Percentiles rank a stretch among this genome's conserved stretches.
Conservation (phyloP, 2,113 vertebrate genomes). For the Eulemur rufifrons region DNA sequence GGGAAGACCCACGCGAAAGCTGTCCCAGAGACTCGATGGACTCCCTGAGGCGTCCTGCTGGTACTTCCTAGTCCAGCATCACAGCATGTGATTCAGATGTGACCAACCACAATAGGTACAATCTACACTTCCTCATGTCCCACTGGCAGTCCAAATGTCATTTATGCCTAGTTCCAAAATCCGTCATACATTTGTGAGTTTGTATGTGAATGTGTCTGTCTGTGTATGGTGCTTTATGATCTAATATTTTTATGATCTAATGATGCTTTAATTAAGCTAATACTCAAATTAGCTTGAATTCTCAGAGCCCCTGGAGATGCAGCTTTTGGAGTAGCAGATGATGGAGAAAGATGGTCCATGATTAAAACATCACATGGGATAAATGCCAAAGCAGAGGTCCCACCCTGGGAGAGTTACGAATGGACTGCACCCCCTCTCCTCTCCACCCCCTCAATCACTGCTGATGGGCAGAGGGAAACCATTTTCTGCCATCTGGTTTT, state of each 20-base stretch:
- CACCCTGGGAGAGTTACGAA: slow-evolving; percentile 43
- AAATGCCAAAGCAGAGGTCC: slow-evolving; percentile 34
- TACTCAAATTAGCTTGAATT: slow-evolving; percentile 40
- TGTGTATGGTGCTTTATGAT: not conserved
- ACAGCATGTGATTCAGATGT: not conserved
- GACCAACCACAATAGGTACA: not conserved
- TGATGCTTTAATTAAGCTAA: slow-evolving; percentile 31
- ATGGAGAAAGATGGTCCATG: not conserved
- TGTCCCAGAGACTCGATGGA: not conserved
- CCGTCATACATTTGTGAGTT: not conserved
- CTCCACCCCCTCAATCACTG: slow-evolving; percentile 70
- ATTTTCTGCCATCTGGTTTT: slow-evolving; percentile 70
- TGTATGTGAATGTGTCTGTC: not conserved
- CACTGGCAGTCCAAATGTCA: not conserved
- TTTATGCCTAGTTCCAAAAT: not conserved
- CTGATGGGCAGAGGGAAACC: slow-evolving; percentile 74
- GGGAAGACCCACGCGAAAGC: not conserved
- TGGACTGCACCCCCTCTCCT: slow-evolving; percentile 52
- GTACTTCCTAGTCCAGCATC: not conserved
- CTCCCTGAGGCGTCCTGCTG: not conserved
- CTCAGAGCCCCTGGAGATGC: not conserved
- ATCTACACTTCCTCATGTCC: not conserved
- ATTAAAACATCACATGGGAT: slow-evolving; percentile 56
- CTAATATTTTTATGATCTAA: not conserved
- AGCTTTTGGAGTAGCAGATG: not conserved